Evolutionary conservation across 1,140 invertebrate genomes (phyloP), one percentile per base, ranked within the genome.

Genomic region (Stratiolaelaps scimitus): DNA sequence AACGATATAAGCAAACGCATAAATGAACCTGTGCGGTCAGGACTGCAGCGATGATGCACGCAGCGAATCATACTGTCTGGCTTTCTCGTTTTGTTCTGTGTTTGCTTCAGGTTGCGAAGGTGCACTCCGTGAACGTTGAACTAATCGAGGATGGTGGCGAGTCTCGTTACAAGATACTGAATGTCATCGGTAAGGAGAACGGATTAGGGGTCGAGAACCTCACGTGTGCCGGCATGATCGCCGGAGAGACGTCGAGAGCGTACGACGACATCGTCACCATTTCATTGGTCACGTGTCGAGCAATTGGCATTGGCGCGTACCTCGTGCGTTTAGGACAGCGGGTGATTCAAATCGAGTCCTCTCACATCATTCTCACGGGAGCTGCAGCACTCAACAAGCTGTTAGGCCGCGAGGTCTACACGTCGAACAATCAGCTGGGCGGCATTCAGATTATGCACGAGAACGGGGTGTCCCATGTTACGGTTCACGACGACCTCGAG

Each of bases 231-330:
- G 95, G 92, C 43, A 85, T 97, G 78, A 98, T 98, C 73, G 96
- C 96, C 26, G 94, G 94, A 1, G 96, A 98, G 80, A 93, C 94
- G 0, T 95, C 92, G 0, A 82, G 83, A 73, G 94, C 94, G 0
- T 98, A 98, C 75, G 74, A 81, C 56, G 92, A 98, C 75, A 83
- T 98, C 20, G 85, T 97, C 13, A 99, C 96, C 7, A 97, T 98
- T 68, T 72, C 68, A n/a, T 67, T 77, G 75, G 93, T 96, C 0
- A 91, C 93, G 0, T 98, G 95, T 76, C 80, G 96, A 29, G 89
- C 95, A 20, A 97, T 99, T 72, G 96, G 96, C 71, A 99, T 99
- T 72, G 95, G 96, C 15, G 88, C 95, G 0, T 99, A 99, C 74
- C 77, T 98, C 7, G 85, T 98, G 7, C 83, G 92, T 70, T 80